A percentile compares a stretch with the other conserved stretches of the same genome.
phyloP scores from a whole-genome alignment of 1,140 invertebrate genomes.

The Tetramorium parvispinum region DNA sequence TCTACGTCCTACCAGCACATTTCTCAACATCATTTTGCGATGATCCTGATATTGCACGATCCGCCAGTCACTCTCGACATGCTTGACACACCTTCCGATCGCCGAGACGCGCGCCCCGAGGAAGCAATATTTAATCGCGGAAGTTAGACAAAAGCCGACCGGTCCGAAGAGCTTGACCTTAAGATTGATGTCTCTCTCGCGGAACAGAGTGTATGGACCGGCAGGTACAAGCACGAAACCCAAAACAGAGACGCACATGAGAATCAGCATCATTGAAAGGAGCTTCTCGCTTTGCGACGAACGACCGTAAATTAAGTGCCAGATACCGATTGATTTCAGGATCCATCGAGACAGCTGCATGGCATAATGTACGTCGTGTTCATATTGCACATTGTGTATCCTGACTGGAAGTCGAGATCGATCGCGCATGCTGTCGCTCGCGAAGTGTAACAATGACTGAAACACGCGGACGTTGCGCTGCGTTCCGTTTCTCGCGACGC shows the following conservation, averaged over 20 bases:
- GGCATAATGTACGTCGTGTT: slow-evolving; percentile 13
- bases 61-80: slow-evolving; percentile 71
- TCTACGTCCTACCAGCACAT: slow-evolving; percentile 52
- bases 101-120: neutral
- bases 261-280: neutral
- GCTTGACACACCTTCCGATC: slow-evolving; percentile 50
- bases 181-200: neutral
- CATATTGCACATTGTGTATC: slow-evolving; percentile 1
- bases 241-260: slow-evolving; percentile 23
- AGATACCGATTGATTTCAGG: slow-evolving; percentile 72
- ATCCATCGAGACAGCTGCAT: slow-evolving; percentile 67
- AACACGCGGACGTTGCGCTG: neutral
- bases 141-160: slow-evolving; percentile 14
- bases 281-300: slow-evolving; percentile 4
- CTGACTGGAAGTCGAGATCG: slow-evolving; percentile 1
- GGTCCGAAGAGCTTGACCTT: slow-evolving; percentile 50
- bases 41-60: slow-evolving; percentile 13
- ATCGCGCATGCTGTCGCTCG: slow-evolving; percentile 38
- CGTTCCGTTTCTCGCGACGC: slow-evolving; percentile 34
- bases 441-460: slow-evolving; percentile 30
- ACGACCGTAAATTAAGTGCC: slow-evolving; percentile 40
- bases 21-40: slow-evolving; percentile 59
- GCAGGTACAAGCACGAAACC: slow-evolving; percentile 64
- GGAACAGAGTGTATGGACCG: slow-evolving; percentile 23
- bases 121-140: slow-evolving; percentile 59